Evolutionary conservation across 2,797 vertebrate species (phyloP).

Genomic region (Pygocentrus nattereri): DNA sequence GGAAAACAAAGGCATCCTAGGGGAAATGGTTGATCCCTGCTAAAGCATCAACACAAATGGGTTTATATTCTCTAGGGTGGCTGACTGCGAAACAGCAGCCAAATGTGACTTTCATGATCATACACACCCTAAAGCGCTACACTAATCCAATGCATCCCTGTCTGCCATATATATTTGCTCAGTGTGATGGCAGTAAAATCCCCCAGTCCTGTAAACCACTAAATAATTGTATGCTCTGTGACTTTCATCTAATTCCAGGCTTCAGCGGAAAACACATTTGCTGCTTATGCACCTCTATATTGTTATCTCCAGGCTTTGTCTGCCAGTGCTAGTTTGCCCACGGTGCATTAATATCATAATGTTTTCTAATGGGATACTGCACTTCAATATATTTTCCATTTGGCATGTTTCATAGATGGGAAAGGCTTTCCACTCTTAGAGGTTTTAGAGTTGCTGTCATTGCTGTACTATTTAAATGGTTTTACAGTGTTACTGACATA

Average conservation of each 20-base stretch:
- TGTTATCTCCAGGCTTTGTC: slow-evolving; percentile 20
- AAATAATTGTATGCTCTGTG: slow-evolving; percentile 30
- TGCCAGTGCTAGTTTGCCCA: background rate
- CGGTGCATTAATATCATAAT: slow-evolving; percentile 23
- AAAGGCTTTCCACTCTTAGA: background rate
- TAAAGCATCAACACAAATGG: slow-evolving; percentile 8
- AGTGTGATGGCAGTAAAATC: slow-evolving; percentile 19
- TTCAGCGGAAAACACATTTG: slow-evolving; percentile 46
- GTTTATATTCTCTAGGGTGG: slow-evolving; percentile 14
- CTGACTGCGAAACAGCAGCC: slow-evolving; percentile 11
- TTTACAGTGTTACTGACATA: too few relatives aligned
- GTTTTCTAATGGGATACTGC: slow-evolving; percentile 7
- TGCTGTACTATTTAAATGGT: background rate
- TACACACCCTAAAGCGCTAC: slow-evolving; percentile 22
- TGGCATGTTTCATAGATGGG: background rate
- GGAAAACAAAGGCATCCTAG: slow-evolving; percentile 10
- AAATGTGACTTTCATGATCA: slow-evolving; percentile 41
- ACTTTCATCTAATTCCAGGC: slow-evolving; percentile 49
- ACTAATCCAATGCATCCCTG: slow-evolving; percentile 49
- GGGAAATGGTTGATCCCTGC: slow-evolving; percentile 6
- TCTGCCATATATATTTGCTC: slow-evolving; percentile 34
- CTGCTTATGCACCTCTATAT: slow-evolving; percentile 18
- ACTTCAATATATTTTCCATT: slow-evolving; percentile 3
- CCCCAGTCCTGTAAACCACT: slow-evolving; percentile 17
- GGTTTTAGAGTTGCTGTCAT: background rate